These are phyloP conservation scores for Polydrusus tereticollis DNA, from an alignment of 2,888 invertebrate species.

Conservation along the genomic window DNA sequence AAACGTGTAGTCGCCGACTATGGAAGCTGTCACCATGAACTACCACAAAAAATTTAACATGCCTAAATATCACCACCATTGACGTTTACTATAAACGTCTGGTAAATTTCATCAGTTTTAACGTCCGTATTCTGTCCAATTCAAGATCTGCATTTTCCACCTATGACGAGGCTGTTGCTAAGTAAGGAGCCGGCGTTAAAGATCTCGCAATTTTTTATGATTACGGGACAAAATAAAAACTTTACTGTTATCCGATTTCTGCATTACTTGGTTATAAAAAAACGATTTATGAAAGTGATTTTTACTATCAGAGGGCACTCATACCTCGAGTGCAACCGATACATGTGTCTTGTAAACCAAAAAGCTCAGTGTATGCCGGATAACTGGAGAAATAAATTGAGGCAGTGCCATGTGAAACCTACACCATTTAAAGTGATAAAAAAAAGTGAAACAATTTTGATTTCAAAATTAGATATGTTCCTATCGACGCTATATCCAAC, in stretches of 20 bases:
- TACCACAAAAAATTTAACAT: constrained; percentile 40
- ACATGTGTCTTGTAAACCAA: background rate
- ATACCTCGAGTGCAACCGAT: background rate
- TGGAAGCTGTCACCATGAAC: constrained; percentile 32
- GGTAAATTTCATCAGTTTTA: constrained; percentile 51
- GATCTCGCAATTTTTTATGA: background rate
- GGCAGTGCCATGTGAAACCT: constrained; percentile 35
- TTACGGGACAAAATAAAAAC: background rate
- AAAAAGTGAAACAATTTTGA: too few species aligned
- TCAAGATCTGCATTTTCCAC: constrained; percentile 47
- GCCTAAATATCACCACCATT: constrained; percentile 53
- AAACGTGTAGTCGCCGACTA: background rate
- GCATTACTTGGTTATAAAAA: background rate
- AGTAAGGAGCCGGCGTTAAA: constrained; percentile 44
- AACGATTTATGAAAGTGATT: too few species aligned
- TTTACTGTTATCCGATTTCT: constrained; percentile 1
- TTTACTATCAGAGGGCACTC: too few species aligned
- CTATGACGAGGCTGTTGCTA: constrained; percentile 50
- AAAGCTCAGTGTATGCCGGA: too few species aligned
- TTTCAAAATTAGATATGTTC: too few species aligned
- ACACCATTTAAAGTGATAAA: constrained; percentile 10
- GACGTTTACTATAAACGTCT: constrained; percentile 50
- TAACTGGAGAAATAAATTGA: background rate
- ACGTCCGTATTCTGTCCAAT: constrained; percentile 48
- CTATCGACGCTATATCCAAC: too few species aligned